These are phyloP conservation scores for Coccyzus lansbergi DNA, from an alignment of 2,797 vertebrate species.

Conservation along the genomic window DNA sequence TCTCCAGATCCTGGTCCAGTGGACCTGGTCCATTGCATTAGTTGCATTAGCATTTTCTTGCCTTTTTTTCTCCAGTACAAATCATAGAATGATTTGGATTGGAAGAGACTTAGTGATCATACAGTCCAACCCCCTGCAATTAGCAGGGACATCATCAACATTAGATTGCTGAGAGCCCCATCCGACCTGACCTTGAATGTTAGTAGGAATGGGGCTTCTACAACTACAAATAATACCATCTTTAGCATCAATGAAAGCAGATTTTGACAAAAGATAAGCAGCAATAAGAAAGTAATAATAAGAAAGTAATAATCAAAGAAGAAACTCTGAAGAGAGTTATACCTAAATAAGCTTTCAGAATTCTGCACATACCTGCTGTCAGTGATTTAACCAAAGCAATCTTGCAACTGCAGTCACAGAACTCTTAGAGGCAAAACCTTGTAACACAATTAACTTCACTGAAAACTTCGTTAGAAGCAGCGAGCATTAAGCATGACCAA, in stretches of 20 bases:
- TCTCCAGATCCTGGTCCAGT: not conserved
- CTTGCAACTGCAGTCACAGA: not conserved
- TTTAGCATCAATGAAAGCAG: not conserved
- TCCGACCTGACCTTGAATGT: not conserved
- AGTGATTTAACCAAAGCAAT: not conserved
- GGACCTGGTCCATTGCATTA: not conserved
- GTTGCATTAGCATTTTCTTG: not conserved
- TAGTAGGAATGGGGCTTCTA: not conserved
- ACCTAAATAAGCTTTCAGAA: not conserved
- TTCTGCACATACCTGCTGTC: not conserved
- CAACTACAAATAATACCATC: not conserved
- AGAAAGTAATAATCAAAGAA: not conserved
- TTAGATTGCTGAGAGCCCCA: fast-evolving
- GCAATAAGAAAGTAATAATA: not conserved
- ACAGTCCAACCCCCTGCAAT: not conserved
- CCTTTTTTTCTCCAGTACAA: not conserved
- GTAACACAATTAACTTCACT: constrained; percentile 26
- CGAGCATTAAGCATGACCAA: constrained; percentile 6
- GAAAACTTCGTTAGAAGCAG: constrained; percentile 33
- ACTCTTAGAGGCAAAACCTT: constrained; percentile 1
- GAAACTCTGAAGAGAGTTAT: not conserved
- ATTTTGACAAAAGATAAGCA: not conserved
- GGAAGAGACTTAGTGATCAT: not conserved
- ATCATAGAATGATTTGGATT: not conserved
- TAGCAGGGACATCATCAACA: not conserved